Conservation (phyloP, 2,888 invertebrate species). For the Achlya flavicornis region DNA sequence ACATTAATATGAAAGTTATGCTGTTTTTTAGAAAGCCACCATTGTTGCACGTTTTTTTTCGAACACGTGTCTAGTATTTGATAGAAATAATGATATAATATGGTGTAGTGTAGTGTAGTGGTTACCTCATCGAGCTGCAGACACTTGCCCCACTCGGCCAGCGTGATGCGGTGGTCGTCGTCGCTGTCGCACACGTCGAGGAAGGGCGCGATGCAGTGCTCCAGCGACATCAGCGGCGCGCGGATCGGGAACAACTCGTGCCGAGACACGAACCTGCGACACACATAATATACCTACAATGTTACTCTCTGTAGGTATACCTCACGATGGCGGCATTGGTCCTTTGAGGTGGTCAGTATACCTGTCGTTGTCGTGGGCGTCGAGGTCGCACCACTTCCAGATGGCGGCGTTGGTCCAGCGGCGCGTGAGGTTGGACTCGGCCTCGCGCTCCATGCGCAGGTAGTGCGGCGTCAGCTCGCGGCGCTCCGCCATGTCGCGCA, state of each 20-base stretch:
- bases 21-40: no score
- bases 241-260: constrained; percentile 98
- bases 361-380: constrained; percentile 95
- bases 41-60: no score
- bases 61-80: no score
- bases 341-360: constrained; percentile 39
- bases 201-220: constrained; percentile 99
- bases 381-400: constrained; percentile 99
- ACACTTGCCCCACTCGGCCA: constrained; percentile 96
- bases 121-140: constrained; percentile 91
- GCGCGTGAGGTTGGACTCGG: constrained; percentile 92
- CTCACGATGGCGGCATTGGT: no score
- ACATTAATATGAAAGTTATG: no score
- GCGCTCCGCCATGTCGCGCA: constrained; percentile 96
- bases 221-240: constrained; percentile 96
- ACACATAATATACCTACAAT: constrained; percentile 9
- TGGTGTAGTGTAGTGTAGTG: not conserved
- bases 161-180: constrained; percentile 94
- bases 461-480: constrained; percentile 92
- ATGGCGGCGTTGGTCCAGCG: constrained; percentile 97
- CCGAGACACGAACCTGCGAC: constrained; percentile 88
- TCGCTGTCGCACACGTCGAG: constrained; percentile 95
- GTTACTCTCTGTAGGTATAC: no score
- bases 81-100: no score
- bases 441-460: constrained; percentile 93